phyloP scores from a whole-genome alignment of 2,113 vertebrate genomes.

The Calidris pygmaea region DNA sequence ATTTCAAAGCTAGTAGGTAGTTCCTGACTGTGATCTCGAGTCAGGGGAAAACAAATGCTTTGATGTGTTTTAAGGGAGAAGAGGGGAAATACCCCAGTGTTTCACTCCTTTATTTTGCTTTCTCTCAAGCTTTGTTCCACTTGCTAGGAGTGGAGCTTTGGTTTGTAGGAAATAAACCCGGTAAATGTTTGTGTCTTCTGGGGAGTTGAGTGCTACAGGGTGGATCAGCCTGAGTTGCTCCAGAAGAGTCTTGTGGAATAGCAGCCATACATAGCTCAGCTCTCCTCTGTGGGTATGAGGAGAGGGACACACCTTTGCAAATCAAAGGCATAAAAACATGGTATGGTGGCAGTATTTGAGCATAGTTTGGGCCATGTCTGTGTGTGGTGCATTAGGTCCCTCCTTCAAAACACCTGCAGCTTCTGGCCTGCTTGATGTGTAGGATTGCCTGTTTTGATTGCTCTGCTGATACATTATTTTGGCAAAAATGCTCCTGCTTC shows the following conservation, averaged over 20 bases:
- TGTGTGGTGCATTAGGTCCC: neutral
- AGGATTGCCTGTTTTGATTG: neutral
- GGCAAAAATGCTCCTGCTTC: neutral
- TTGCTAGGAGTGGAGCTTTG: neutral
- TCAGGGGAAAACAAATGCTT: slow-evolving; percentile 3
- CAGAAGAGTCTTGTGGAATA: neutral
- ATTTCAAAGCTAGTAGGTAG: slow-evolving; percentile 26
- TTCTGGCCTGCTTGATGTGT: neutral
- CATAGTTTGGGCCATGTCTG: neutral
- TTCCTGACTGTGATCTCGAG: neutral
- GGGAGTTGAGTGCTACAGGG: neutral
- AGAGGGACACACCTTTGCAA: neutral
- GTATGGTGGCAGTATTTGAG: neutral
- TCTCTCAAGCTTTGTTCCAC: neutral
- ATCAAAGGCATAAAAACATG: neutral
- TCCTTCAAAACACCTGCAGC: neutral
- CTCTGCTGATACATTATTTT: neutral
- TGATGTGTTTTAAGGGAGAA: neutral
- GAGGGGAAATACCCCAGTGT: rapidly evolving
- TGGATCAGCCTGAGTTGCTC: neutral
- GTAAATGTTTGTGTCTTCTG: neutral
- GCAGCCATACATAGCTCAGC: neutral
- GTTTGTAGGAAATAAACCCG: neutral
- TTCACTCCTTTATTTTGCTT: neutral
- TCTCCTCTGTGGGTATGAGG: neutral